A percentile compares a stretch with the other conserved stretches of the same genome.
phyloP scores from a whole-genome alignment of 2,888 invertebrate species.

The Agonum fuliginosum region DNA sequence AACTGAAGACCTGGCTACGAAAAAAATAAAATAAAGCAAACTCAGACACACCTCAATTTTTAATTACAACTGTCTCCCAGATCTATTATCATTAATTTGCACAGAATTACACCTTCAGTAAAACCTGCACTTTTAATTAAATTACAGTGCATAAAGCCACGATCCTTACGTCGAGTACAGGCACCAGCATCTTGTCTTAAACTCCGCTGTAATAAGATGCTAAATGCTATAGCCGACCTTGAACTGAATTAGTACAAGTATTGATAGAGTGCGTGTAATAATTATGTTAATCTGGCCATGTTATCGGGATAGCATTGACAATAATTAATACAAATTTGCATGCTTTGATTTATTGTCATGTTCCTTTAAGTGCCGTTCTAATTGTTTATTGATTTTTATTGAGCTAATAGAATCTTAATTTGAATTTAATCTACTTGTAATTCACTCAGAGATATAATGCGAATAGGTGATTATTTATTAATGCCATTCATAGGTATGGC shows the following conservation, averaged over 20 bases:
- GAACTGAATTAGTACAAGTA: constrained; percentile 13
- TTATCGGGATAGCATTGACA: constrained; percentile 44
- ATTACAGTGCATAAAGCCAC: constrained; percentile 5
- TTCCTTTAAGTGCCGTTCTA: constrained; percentile 21
- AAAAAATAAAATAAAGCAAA: too few species aligned
- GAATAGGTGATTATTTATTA: not conserved
- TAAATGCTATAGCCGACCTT: constrained; percentile 31
- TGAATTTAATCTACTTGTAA: constrained; percentile 20
- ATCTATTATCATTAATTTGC: constrained; percentile 30
- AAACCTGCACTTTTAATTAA: constrained; percentile 13
- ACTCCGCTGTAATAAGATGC: constrained; percentile 18
- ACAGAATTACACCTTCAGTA: constrained; percentile 29
- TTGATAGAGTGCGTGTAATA: constrained; percentile 29
- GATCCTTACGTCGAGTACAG: not conserved
- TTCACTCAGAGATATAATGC: not conserved
- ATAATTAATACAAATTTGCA: constrained; percentile 52
- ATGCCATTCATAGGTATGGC: not conserved
- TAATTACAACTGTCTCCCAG: constrained; percentile 7
- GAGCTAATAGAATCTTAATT: constrained; percentile 12
- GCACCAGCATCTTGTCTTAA: not conserved
- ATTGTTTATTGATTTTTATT: constrained; percentile 32
- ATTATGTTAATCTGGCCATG: constrained; percentile 41
- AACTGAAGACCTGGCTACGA: too few species aligned
- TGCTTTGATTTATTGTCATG: constrained; percentile 40
- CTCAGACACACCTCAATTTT: constrained; percentile 32